Evolutionary conservation across 2,113 vertebrate genomes (phyloP).

Genomic region (Heteronetta atricapilla): DNA sequence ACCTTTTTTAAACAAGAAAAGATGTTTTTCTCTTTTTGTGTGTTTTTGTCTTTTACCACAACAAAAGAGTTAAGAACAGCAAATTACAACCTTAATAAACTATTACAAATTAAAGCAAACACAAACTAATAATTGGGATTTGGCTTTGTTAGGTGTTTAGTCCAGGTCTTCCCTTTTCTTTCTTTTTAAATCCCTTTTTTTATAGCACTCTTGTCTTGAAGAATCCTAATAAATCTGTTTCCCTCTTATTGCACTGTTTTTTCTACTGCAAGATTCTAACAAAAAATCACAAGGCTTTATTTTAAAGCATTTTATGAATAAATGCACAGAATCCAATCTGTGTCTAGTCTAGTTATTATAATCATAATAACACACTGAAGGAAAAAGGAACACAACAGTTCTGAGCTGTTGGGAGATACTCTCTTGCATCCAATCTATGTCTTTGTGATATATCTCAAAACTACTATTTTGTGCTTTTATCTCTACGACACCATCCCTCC

Average conservation of each 20-base stretch:
- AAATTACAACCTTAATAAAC: background rate
- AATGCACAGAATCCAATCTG: background rate
- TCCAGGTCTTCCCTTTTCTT: background rate
- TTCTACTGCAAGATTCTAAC: background rate
- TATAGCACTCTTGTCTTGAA: background rate
- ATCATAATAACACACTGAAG: background rate
- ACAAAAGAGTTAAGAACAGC: background rate
- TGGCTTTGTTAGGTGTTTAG: background rate
- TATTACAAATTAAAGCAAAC: background rate
- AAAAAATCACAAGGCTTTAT: background rate
- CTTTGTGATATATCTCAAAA: background rate
- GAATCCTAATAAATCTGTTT: background rate
- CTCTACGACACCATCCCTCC: background rate
- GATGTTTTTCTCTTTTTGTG: background rate
- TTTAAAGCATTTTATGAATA: background rate
- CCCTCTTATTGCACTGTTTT: background rate
- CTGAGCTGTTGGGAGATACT: background rate
- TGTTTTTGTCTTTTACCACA: background rate
- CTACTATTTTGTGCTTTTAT: background rate
- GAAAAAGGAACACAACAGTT: background rate
- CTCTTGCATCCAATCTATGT: background rate
- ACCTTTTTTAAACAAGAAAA: background rate
- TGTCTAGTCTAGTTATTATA: background rate
- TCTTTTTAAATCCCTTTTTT: background rate
- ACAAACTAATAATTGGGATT: background rate